phyloP scores from a whole-genome alignment of 2,113 vertebrate species.

The Saccopteryx leptura region DNA sequence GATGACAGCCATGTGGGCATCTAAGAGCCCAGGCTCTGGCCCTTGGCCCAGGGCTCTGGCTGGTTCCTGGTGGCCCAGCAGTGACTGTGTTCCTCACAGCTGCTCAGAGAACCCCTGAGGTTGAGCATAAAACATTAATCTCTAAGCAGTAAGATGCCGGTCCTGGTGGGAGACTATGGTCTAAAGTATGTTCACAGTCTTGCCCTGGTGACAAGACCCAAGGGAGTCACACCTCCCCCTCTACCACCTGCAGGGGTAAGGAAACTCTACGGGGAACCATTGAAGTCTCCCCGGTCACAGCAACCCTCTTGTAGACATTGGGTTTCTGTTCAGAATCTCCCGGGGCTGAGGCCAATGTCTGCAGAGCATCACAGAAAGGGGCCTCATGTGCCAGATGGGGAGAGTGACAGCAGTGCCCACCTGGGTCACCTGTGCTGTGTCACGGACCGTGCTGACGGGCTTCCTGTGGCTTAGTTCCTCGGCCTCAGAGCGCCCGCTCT shows the following conservation, averaged over 20 bases:
- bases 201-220: neutral
- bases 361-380: neutral
- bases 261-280: neutral
- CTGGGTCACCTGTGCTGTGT: neutral
- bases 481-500: neutral
- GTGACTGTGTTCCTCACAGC: slow-evolving; percentile 50
- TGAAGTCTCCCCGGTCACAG: neutral
- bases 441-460: neutral
- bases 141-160: neutral
- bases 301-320: neutral
- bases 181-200: neutral
- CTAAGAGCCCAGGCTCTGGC: neutral
- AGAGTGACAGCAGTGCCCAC: accelerated
- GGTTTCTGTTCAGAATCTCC: neutral
- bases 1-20: neutral
- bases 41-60: neutral
- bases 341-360: neutral
- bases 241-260: neutral
- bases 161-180: neutral
- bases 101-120: slow-evolving; percentile 64
- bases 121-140: slow-evolving; percentile 67
- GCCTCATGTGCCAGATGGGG: neutral
- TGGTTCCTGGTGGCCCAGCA: slow-evolving; percentile 40
- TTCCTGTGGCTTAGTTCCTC: neutral
- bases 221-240: neutral